These are phyloP conservation scores for Cairina moschata DNA, from an alignment of 2,113 vertebrate genomes.

Conservation along the genomic window DNA sequence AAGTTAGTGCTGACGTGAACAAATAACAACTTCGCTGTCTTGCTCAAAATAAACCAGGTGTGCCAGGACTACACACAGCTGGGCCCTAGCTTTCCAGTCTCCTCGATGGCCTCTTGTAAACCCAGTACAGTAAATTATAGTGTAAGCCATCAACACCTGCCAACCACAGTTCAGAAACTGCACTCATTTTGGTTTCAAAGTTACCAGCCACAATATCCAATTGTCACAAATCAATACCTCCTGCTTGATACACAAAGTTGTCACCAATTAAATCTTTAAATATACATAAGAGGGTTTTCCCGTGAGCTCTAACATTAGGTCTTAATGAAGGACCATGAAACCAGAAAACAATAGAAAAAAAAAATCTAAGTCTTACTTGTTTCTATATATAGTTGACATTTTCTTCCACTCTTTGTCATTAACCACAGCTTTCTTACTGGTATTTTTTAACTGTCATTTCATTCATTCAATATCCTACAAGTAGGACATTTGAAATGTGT, in stretches of 20 bases:
- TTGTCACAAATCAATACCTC: neutral
- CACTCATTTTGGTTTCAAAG: constrained; percentile 11
- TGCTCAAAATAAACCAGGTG: neutral
- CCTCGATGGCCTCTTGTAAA: neutral
- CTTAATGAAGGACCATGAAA: neutral
- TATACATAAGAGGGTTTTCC: neutral
- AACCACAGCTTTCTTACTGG: neutral
- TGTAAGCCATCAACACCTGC: neutral
- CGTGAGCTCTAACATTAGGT: accelerated
- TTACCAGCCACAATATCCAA: neutral
- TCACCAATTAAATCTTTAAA: neutral
- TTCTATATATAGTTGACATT: neutral
- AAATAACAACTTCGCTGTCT: neutral
- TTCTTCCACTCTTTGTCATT: neutral
- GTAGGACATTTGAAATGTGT: neutral
- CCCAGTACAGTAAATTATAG: neutral
- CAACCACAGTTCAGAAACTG: neutral
- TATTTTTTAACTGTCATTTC: neutral
- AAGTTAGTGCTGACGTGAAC: neutral
- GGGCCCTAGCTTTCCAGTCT: neutral
- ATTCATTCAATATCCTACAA: neutral
- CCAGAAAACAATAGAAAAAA: neutral
- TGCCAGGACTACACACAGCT: neutral
- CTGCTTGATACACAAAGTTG: neutral
- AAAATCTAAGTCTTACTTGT: neutral